Percentiles rank a stretch among this genome's conserved stretches.
These are phyloP conservation scores for Scolopax mira DNA, from an alignment of 2,113 vertebrate genomes.

Conservation along the genomic window DNA sequence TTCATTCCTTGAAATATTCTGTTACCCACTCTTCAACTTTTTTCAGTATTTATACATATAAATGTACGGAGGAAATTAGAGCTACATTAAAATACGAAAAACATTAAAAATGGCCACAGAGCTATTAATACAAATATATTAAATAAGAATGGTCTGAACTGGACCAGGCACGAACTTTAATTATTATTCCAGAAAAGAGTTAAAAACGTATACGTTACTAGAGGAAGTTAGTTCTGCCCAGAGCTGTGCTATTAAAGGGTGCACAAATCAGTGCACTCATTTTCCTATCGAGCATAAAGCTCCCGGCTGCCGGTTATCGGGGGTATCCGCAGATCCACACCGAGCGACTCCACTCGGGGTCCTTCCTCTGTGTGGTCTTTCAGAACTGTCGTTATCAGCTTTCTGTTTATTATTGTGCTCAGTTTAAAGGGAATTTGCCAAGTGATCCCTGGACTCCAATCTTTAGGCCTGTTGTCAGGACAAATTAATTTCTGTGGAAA, in stretches of 20 bases:
- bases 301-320: constrained; percentile 19
- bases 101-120: rapidly evolving
- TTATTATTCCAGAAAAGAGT: not conserved
- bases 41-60: not conserved
- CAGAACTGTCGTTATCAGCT: constrained; percentile 67
- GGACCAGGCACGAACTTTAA: not conserved
- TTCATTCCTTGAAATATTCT: not conserved
- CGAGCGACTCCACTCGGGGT: not conserved
- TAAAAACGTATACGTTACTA: not conserved
- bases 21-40: not conserved
- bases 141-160: not conserved
- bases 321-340: not conserved
- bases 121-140: not conserved
- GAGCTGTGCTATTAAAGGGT: not conserved
- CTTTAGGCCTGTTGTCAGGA: constrained; percentile 78
- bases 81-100: not conserved
- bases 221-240: not conserved
- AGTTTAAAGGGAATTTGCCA: constrained; percentile 76
- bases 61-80: not conserved
- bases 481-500: constrained; percentile 83
- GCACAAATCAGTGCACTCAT: constrained; percentile 6
- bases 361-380: constrained; percentile 70
- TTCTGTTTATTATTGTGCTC: constrained; percentile 76
- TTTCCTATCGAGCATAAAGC: not conserved
- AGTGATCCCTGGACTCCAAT: constrained; percentile 78